These are phyloP conservation scores for Hoplias malabaricus DNA, from an alignment of 2,113 vertebrate genomes.

Conservation along the genomic window DNA sequence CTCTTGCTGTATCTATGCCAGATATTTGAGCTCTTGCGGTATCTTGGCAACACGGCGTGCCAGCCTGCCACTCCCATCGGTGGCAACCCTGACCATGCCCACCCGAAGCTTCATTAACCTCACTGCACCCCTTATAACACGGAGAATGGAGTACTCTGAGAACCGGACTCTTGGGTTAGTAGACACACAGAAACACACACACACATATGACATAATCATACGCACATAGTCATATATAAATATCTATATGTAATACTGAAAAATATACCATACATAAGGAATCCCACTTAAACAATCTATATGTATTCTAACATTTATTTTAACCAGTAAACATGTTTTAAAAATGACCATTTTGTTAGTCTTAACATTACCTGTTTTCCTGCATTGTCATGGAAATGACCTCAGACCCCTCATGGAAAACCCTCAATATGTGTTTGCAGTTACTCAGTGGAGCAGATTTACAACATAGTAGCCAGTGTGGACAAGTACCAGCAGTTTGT, in stretches of 20 bases:
- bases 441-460: slow-evolving; percentile 75
- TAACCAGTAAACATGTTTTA: no score
- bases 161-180: slow-evolving; percentile 65
- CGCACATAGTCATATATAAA: background rate
- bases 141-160: slow-evolving; percentile 73
- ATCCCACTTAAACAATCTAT: no score
- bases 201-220: no score
- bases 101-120: slow-evolving; percentile 69
- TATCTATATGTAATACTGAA: no score
- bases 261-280: no score
- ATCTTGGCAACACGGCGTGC: slow-evolving; percentile 35
- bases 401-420: no score
- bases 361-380: no score
- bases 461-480: slow-evolving; percentile 69
- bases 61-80: slow-evolving; percentile 31
- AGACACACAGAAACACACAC: no score
- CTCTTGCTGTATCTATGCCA: slow-evolving; percentile 22
- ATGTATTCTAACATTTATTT: no score
- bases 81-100: slow-evolving; percentile 18
- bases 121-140: slow-evolving; percentile 49
- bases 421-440: slow-evolving; percentile 52
- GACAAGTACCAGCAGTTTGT: slow-evolving; percentile 75
- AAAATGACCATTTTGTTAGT: no score
- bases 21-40: slow-evolving; percentile 58
- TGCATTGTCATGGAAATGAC: background rate